phyloP scores from a whole-genome alignment of 2,797 vertebrate genomes.

The Scolopax rusticola region DNA sequence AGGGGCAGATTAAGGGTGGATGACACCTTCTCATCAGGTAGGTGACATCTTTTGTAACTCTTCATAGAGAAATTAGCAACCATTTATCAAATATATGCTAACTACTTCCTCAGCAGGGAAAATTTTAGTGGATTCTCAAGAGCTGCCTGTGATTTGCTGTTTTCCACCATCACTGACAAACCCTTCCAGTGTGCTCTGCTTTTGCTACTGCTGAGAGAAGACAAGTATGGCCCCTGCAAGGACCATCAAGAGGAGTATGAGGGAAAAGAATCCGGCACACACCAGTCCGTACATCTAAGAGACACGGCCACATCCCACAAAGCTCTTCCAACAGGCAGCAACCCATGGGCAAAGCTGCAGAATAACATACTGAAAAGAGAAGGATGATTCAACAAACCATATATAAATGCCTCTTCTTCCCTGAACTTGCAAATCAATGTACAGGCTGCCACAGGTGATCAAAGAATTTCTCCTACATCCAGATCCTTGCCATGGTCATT shows the following conservation, averaged over 20 bases:
- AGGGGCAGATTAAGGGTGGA: background rate
- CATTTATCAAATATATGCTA: background rate
- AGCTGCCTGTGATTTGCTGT: background rate
- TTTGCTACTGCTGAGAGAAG: background rate
- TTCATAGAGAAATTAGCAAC: background rate
- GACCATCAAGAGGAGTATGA: background rate
- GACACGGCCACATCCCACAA: background rate
- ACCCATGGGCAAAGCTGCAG: background rate
- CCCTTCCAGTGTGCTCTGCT: background rate
- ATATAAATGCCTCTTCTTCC: background rate
- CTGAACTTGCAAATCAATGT: background rate
- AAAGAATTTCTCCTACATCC: background rate
- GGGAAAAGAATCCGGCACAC: background rate
- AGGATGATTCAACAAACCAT: background rate
- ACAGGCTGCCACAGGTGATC: background rate
- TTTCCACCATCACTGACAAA: background rate
- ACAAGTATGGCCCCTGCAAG: background rate
- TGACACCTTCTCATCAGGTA: background rate
- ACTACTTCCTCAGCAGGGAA: background rate
- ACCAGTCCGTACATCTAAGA: background rate
- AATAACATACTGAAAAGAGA: background rate
- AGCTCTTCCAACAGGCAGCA: background rate
- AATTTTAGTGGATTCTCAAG: background rate
- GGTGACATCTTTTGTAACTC: background rate
- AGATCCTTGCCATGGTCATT: background rate